Base-by-base conservation (phyloP, 2,888 invertebrate species). In the Monopis laevigella region DNA sequence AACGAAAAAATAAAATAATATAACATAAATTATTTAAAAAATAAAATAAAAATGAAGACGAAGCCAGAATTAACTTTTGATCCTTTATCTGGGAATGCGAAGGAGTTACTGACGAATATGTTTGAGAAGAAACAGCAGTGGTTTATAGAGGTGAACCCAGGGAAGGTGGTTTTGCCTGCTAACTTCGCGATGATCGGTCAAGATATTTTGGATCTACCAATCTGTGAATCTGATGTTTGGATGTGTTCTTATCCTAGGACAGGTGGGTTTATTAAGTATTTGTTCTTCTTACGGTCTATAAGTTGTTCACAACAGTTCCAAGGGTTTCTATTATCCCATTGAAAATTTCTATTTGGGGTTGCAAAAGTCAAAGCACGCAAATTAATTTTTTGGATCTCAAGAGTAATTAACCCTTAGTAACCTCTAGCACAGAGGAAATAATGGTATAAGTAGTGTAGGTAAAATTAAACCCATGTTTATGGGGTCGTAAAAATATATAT, bases 241-340 rank as follows among this genome's bases (percentile, higher is more conserved):
- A 82, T 95, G 63, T 86, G 92, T 32, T 94, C 94, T 7, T 94
- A 90, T 75, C 95, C 96, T 0, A 86, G 95, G 55, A 93, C 94
- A 52, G 95, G 95, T 92, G 60, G 69, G 74, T 59, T 34, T 19
- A 16, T 41, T 16, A 12, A 12, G 7, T n/a, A 7, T 24, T 24
- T n/a, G n/a, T n/a, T n/a, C n/a, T n/a, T n/a, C n/a, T n/a, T n/a
- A n/a, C n/a, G n/a, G n/a, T n/a, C n/a, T n/a, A n/a, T n/a, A n/a
- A n/a, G n/a, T n/a, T n/a, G n/a, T n/a, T n/a, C n/a, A n/a, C n/a
- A n/a, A n/a, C n/a, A n/a, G n/a, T n/a, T n/a, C n/a, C n/a, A n/a
- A n/a, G n/a, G n/a, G n/a, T n/a, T n/a, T n/a, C n/a, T n/a, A n/a
- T n/a, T n/a, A n/a, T n/a, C n/a, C n/a, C n/a, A n/a, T n/a, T n/a